Evolutionary conservation across 2,888 invertebrate genomes (phyloP).

Genomic region (Pimpla rufipes): DNA sequence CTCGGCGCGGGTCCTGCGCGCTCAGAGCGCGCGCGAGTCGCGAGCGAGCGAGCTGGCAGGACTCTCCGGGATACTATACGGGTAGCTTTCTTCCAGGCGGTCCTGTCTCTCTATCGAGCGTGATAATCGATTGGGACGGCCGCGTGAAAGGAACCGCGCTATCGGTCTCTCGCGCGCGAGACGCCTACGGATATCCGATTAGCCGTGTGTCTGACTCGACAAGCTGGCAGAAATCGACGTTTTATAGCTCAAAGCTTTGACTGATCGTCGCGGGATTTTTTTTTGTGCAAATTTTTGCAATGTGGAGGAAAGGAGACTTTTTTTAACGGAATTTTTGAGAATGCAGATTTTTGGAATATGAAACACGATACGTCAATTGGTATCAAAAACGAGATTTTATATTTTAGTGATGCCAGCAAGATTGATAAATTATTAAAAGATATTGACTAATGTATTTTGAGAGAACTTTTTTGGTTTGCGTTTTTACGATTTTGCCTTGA

Average conservation of each 20-base stretch:
- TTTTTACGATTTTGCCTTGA: not conserved
- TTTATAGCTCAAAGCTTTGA: conserved; percentile 22
- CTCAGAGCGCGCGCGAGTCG: not conserved
- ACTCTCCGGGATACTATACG: conserved; percentile 38
- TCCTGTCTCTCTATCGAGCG: conserved; percentile 68
- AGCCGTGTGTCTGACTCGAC: conserved; percentile 24
- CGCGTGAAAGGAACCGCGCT: conserved; percentile 37
- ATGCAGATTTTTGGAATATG: no score
- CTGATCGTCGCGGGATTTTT: conserved; percentile 1
- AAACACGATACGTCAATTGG: no score
- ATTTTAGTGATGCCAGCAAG: no score
- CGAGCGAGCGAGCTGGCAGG: conserved; percentile 20
- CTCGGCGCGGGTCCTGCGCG: conserved; percentile 70
- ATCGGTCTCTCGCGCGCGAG: conserved; percentile 22
- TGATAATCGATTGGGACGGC: conserved; percentile 71
- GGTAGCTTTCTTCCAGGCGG: conserved; percentile 68
- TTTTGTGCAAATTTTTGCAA: not conserved
- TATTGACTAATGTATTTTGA: no score
- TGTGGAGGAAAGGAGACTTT: not conserved
- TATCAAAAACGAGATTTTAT: no score
- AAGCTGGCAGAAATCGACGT: not conserved
- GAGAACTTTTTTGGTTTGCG: no score
- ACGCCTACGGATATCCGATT: conserved; percentile 47
- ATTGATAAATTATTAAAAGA: no score
- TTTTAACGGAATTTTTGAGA: not conserved